Base-by-base conservation (phyloP, 2,113 vertebrate genomes). In the Oryzias woworae region DNA sequence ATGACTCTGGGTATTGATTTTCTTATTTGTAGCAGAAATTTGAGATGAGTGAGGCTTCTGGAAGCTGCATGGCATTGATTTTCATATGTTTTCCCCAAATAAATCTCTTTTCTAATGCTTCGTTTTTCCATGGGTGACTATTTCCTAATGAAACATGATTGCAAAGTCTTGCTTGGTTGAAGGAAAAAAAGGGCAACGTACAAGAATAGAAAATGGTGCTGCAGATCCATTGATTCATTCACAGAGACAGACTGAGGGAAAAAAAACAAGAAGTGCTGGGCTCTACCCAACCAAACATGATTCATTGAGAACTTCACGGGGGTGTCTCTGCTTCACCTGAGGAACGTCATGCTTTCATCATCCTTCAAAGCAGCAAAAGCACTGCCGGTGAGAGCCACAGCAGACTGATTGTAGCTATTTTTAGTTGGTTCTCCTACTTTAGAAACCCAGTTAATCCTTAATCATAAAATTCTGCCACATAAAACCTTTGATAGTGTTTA, bases 171-270 rank as follows among this genome's bases (percentile, higher is more conserved):
- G 50, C 48, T 41, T 45, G 46, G 1, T 36, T 28, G 26, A 4
- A 28, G 26, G 31, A 51, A n/a, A 41, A 69, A 69, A 66, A 28
- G 64, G 47, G 6, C 58, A 48, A 66, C 46, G 51, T 57, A 43
- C 3, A 15, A 62, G 66, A 78, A 20, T 69, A 62, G 57, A 48
- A 52, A 12, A 36, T 36, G 16, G 5, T 53, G 67, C 77, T 82
- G 76, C 82, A 77, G 73, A 76, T 65, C 61, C 78, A 87, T 85
- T 75, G 84, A 87, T 83, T 74, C 45, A 63, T 62, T 75, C 53
- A 53, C 56, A 63, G 56, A 58, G 58, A 26, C 50, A 67, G 70
- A 71, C 48, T 66, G 73, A 85, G 76, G 62, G 49, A 63, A 69
- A 50, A 51, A 46, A 59, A 71, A 58, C 52, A 52, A 72, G 20